These are phyloP conservation scores for Rhodinocichla rosea DNA, from an alignment of 2,113 vertebrate genomes.

Conservation along the genomic window DNA sequence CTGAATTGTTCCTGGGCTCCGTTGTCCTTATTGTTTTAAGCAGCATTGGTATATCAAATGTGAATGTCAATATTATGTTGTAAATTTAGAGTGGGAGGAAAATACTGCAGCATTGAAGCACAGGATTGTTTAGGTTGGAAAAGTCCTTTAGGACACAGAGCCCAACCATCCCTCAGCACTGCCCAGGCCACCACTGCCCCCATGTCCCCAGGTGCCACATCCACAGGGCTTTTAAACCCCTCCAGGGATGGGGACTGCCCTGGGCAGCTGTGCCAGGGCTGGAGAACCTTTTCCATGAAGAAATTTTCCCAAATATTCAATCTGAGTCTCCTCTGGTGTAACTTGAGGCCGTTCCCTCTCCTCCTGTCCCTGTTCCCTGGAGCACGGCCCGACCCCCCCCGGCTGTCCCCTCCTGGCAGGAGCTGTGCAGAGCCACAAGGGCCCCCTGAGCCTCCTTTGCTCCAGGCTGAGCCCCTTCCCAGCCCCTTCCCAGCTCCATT, in stretches of 20 bases:
- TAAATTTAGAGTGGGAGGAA: background rate
- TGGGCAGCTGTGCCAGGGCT: background rate
- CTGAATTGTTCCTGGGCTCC: background rate
- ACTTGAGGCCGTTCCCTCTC: accelerated
- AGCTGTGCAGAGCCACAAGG: background rate
- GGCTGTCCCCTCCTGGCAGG: background rate
- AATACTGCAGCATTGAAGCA: background rate
- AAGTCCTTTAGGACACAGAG: background rate
- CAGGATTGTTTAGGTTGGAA: background rate
- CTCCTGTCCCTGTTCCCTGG: background rate
- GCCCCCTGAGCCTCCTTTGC: background rate
- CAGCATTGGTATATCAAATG: background rate
- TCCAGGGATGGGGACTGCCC: background rate
- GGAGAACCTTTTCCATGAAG: accelerated
- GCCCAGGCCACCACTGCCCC: background rate
- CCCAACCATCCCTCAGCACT: background rate
- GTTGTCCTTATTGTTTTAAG: background rate
- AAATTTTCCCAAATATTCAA: background rate
- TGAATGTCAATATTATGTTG: slow-evolving; percentile 14
- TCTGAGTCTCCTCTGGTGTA: accelerated
- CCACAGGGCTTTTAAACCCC: background rate
- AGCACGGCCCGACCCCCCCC: accelerated
- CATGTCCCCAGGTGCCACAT: background rate
- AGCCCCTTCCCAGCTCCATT: background rate
- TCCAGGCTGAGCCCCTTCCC: background rate